Conservation (phyloP, 2,888 invertebrate species). For the Hirtodrosophila histrioides region DNA sequence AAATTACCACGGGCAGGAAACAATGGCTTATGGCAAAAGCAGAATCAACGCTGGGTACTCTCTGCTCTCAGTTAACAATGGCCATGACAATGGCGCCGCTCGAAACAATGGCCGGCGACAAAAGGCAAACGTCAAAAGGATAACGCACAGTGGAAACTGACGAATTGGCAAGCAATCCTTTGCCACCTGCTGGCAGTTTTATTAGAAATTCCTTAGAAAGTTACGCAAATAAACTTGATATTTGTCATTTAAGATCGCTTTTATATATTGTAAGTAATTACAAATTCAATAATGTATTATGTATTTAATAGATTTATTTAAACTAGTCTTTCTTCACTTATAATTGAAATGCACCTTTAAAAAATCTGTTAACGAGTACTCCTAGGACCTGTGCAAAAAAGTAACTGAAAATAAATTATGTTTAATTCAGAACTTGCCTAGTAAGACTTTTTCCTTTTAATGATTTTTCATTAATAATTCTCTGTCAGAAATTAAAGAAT, state of each 20-base stretch:
- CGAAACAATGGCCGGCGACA: slow-evolving; percentile 48
- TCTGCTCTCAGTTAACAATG: slow-evolving; percentile 47
- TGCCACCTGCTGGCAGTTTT: slow-evolving; percentile 3
- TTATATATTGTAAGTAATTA: no score
- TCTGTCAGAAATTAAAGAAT: slow-evolving; percentile 19
- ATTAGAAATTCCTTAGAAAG: no score
- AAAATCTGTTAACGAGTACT: no score
- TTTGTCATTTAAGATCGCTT: no score
- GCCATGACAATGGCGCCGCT: slow-evolving; percentile 19
- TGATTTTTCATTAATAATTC: slow-evolving; percentile 37
- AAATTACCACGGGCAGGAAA: slow-evolving; percentile 20
- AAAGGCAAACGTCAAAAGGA: slow-evolving; percentile 48
- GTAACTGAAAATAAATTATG: neutral
- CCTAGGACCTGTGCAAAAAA: no score
- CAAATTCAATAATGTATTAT: no score
- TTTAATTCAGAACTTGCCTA: slow-evolving; percentile 10
- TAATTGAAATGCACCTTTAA: no score
- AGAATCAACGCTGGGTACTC: slow-evolving; percentile 30
- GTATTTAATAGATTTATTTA: no score
- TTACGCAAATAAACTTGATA: no score
- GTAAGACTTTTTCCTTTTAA: slow-evolving; percentile 13
- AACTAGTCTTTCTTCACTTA: no score
- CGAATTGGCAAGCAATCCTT: neutral
- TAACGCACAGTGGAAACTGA: slow-evolving; percentile 15
- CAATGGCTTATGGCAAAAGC: slow-evolving; percentile 48